Evolutionary conservation across 2,797 vertebrate species (phyloP), one percentile per base, ranked within the genome.

Genomic region (Tiaroga cobitis): DNA sequence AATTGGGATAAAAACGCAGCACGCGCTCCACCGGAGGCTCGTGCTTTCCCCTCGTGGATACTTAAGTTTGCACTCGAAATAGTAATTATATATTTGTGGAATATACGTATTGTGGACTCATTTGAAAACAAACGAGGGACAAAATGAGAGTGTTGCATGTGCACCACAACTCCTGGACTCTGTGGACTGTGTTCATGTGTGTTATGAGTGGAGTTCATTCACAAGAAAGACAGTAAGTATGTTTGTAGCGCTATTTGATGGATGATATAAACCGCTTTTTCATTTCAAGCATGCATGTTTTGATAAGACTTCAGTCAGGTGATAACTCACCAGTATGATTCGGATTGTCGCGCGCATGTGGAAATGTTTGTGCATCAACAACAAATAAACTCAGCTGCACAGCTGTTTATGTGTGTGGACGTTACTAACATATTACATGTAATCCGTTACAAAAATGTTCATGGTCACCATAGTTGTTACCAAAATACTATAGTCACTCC

Each of bases 191-290:
- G 89, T 90, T 92, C 88, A 75, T 95, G 87, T 94, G 91, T 92
- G 91, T 88, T 90, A 86, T 92, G 89, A 91, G 88, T 90, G 87
- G 86, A 88, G 85, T 91, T 87, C 88, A 19, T 89, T 93, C 94
- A 83, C 93, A 94, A 79, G 94, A 95, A 37, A 92, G 90, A 89
- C 93, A 92, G 95, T 96, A 92, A 95, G 95, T 96, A 72, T 75
- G 73, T 43, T 41, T 43, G 83, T 59, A 49, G 73, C 26, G 16
- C 81, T 32, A 6, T 76, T 85, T 89, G 80, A 90, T 89, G 54
- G 81, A 74, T 80, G 85, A 82, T 61, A 86, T 67, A 18, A 70
- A 5, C 39, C 70, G 43, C 74, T 34, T 81, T 87, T 81, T 82
- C 56, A 51, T 18, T 51, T 65, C 54, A 15, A 49, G 18, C 72